A percentile compares a stretch with the other conserved stretches of the same genome.
Conservation (phyloP, 2,797 vertebrate species). For the Rousettus madagascariensis region DNA sequence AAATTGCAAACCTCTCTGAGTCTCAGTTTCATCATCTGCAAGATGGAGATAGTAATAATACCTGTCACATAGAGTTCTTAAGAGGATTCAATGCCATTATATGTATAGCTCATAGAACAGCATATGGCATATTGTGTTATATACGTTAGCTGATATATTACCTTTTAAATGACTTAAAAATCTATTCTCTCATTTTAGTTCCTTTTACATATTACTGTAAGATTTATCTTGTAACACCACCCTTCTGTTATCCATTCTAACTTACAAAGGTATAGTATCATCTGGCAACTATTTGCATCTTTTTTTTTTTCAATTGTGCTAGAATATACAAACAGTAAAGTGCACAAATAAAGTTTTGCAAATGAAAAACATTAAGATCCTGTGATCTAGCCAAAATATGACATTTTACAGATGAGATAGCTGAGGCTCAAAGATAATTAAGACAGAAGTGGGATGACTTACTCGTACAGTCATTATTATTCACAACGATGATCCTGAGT, state of each 20-base stretch:
- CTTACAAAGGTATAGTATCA: neutral
- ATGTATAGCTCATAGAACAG: neutral
- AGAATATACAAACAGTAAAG: neutral
- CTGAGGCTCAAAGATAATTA: neutral
- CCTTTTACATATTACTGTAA: neutral
- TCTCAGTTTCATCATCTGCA: neutral
- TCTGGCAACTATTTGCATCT: neutral
- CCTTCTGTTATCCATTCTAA: constrained; percentile 7
- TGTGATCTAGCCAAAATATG: neutral
- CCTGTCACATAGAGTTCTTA: neutral
- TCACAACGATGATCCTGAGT: neutral
- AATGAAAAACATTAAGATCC: neutral
- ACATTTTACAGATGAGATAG: neutral
- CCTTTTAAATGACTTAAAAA: neutral
- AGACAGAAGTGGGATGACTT: neutral
- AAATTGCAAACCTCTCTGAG: neutral
- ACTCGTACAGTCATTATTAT: neutral
- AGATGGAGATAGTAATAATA: neutral
- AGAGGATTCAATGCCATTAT: neutral
- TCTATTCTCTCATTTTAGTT: neutral
- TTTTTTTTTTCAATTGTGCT: constrained; percentile 1
- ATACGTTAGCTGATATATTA: neutral
- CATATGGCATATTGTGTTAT: neutral
- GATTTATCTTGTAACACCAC: neutral
- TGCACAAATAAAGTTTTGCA: neutral